These are phyloP conservation scores for Siniperca scherzeri DNA, from an alignment of 2,797 vertebrate genomes.

Conservation along the genomic window DNA sequence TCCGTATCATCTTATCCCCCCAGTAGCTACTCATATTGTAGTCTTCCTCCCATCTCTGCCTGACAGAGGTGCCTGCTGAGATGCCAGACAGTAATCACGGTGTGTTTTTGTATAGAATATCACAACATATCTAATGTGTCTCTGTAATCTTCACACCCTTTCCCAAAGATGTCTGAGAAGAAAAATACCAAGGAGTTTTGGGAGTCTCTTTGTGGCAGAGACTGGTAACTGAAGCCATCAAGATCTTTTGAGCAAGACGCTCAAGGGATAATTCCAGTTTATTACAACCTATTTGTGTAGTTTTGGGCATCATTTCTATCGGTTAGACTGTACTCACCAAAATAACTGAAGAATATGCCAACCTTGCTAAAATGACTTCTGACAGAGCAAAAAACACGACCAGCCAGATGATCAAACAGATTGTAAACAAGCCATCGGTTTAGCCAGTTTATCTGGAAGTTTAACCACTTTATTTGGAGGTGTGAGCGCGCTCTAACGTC, in stretches of 20 bases:
- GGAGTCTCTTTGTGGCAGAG: background rate
- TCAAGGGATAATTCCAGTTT: background rate
- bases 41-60: slow-evolving; percentile 6
- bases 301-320: background rate
- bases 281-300: background rate
- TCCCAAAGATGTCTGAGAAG: background rate
- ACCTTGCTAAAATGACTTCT: background rate
- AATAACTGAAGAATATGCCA: background rate
- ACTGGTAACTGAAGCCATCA: background rate
- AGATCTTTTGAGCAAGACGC: background rate
- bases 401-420: background rate
- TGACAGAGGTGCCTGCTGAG: slow-evolving; percentile 2
- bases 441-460: background rate
- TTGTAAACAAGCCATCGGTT: background rate
- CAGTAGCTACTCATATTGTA: background rate
- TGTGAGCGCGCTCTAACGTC: background rate
- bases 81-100: slow-evolving; percentile 23
- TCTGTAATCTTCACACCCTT: slow-evolving; percentile 17
- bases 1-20: background rate
- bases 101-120: slow-evolving; percentile 20
- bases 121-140: slow-evolving; percentile 19
- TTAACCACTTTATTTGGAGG: background rate
- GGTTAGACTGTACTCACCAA: background rate
- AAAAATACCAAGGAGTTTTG: background rate
- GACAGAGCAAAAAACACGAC: background rate